Percentiles rank a stretch among this genome's conserved stretches.
These are phyloP conservation scores for Corbicula japonica DNA, from an alignment of 2,888 invertebrate species.

Conservation along the genomic window DNA sequence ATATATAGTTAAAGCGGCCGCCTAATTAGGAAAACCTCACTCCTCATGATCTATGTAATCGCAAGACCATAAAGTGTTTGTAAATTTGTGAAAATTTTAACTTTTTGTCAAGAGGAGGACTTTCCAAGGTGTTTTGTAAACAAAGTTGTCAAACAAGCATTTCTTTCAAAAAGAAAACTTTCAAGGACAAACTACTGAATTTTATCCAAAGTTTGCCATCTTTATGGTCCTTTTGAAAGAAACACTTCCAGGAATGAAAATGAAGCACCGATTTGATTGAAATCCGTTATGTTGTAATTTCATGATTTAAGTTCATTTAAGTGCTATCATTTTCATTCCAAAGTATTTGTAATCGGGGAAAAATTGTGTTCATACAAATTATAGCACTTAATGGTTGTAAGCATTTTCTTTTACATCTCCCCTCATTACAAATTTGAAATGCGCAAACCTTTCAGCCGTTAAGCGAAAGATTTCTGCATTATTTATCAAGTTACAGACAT, in stretches of 20 bases:
- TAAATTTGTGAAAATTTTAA: neutral
- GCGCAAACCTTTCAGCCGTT: too few species aligned
- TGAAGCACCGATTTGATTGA: too few species aligned
- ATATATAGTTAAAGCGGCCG: constrained; percentile 42
- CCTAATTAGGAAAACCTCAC: constrained; percentile 4
- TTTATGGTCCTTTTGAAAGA: neutral
- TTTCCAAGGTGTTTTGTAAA: constrained; percentile 29
- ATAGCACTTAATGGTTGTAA: too few species aligned
- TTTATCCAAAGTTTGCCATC: neutral
- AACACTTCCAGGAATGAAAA: constrained; percentile 7
- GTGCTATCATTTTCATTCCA: too few species aligned
- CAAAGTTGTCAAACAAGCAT: constrained; percentile 31
- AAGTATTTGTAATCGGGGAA: too few species aligned
- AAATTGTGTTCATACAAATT: too few species aligned
- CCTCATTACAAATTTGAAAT: too few species aligned
- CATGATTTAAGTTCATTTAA: too few species aligned
- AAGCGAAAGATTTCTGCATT: too few species aligned
- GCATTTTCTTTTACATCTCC: too few species aligned
- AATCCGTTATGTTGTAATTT: too few species aligned
- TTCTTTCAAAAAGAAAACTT: constrained; percentile 1
- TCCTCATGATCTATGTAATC: constrained; percentile 6
- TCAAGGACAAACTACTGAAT: neutral
- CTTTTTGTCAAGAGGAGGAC: neutral
- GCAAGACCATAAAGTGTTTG: neutral
- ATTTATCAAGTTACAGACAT: too few species aligned